These are phyloP conservation scores for Andrena bicolor DNA, from an alignment of 2,888 invertebrate genomes.

Conservation along the genomic window DNA sequence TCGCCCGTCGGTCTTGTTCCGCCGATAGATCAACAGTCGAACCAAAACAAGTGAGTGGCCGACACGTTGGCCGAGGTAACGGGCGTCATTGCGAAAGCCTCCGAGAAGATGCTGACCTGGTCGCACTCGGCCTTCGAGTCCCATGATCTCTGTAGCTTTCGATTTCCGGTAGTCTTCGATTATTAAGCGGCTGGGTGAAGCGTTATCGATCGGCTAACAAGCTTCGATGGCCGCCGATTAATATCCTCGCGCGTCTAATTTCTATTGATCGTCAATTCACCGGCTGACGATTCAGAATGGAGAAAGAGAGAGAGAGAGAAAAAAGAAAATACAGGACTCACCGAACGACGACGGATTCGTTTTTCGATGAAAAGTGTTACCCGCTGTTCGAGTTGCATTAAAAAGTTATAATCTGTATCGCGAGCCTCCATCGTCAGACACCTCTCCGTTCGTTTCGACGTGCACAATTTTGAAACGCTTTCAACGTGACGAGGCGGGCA, in stretches of 20 bases:
- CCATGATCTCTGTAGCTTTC: constrained; percentile 81
- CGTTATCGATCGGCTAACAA: constrained; percentile 53
- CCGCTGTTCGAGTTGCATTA: constrained; percentile 43
- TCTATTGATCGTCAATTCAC: constrained; percentile 35
- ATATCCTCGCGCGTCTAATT: constrained; percentile 45
- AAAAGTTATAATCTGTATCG: constrained; percentile 35
- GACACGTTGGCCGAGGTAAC: constrained; percentile 81
- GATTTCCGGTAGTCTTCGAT: constrained; percentile 82
- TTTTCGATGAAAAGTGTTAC: constrained; percentile 52
- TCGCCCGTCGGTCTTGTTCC: constrained; percentile 76
- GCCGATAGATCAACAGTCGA: constrained; percentile 75
- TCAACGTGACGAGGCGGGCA: constrained; percentile 59
- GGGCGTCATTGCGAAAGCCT: constrained; percentile 78
- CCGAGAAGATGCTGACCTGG: constrained; percentile 79
- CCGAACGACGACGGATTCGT: constrained; percentile 29
- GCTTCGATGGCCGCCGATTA: constrained; percentile 57
- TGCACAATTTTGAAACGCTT: constrained; percentile 39
- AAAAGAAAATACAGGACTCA: constrained; percentile 6
- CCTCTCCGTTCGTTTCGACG: constrained; percentile 69
- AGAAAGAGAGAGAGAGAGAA: background rate
- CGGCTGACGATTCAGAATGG: constrained; percentile 32
- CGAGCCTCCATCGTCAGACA: constrained; percentile 2
- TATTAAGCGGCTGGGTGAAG: constrained; percentile 63
- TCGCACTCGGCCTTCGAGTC: constrained; percentile 81
- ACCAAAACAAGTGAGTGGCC: constrained; percentile 83